These are phyloP conservation scores for Doris montereyensis DNA, from an alignment of 2,888 invertebrate genomes.

Conservation along the genomic window DNA sequence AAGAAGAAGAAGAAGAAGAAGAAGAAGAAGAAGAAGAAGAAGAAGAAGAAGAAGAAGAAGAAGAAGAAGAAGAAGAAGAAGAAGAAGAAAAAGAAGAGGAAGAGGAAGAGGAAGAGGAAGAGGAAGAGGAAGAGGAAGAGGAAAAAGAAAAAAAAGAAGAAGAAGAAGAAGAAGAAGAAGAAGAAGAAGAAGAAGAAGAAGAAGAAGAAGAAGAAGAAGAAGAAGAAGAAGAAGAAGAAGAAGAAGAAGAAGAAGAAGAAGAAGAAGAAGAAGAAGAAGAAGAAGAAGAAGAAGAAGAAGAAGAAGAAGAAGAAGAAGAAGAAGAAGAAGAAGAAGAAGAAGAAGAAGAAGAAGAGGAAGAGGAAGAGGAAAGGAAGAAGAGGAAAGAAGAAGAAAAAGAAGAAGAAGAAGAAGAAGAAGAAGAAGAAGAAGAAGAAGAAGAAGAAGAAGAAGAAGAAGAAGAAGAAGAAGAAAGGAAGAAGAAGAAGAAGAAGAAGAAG, in stretches of 20 bases:
- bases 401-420: background rate
- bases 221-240: constrained; percentile 10
- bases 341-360: constrained; percentile 13
- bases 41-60: background rate
- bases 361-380: no score
- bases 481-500: constrained; percentile 18
- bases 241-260: constrained; percentile 5
- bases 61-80: constrained; percentile 2
- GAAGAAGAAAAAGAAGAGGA: background rate
- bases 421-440: background rate
- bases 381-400: background rate
- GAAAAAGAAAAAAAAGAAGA: background rate
- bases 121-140: background rate
- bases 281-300: background rate
- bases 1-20: constrained; percentile 3
- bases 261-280: background rate
- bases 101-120: background rate
- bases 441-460: background rate
- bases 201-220: constrained; percentile 10
- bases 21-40: constrained; percentile 10
- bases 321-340: constrained; percentile 6
- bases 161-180: background rate
- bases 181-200: constrained; percentile 10
- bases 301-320: background rate
- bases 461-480: background rate